These are phyloP conservation scores for Pseudomugil gertrudae DNA, from an alignment of 2,797 vertebrate genomes.

Conservation along the genomic window DNA sequence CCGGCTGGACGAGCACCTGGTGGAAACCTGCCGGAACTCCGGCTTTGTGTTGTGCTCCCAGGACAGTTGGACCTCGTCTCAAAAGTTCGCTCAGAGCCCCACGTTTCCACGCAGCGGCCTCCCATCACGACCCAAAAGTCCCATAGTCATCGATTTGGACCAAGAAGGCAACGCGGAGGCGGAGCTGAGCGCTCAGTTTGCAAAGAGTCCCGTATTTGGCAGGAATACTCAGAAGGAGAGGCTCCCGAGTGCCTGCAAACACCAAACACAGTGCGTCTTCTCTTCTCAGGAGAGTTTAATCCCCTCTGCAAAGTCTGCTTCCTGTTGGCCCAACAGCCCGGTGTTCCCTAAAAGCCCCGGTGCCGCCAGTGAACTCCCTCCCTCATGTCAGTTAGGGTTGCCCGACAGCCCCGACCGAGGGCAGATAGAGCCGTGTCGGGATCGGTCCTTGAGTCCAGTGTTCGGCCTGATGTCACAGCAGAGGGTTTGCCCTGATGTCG, in stretches of 20 bases:
- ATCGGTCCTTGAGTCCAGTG: not conserved
- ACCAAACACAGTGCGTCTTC: conserved; percentile 32
- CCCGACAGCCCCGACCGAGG: not conserved
- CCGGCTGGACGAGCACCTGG: conserved; percentile 83
- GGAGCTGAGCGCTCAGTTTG: not conserved
- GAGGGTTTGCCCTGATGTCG: too few relatives aligned
- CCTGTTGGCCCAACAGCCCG: conserved; percentile 23
- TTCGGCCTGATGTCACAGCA: not conserved
- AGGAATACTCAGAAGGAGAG: conserved; percentile 2
- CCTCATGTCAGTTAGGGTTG: not conserved
- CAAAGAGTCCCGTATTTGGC: conserved; percentile 54
- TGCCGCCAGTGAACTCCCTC: not conserved
- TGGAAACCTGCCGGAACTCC: conserved; percentile 78
- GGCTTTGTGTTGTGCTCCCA: conserved; percentile 65
- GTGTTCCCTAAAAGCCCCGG: conserved; percentile 37
- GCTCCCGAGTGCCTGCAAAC: conserved; percentile 14
- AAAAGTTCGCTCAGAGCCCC: conserved; percentile 35
- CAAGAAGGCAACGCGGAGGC: not conserved
- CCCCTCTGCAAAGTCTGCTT: conserved; percentile 10
- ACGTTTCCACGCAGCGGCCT: conserved; percentile 42
- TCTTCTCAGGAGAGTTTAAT: conserved; percentile 60
- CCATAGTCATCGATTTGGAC: conserved; percentile 18
- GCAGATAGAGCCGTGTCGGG: rapidly evolving
- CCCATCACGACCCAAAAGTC: conserved; percentile 19
- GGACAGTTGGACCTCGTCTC: conserved; percentile 23